Conservation (phyloP, 2,113 vertebrate species). For the Hiodon alosoides region DNA sequence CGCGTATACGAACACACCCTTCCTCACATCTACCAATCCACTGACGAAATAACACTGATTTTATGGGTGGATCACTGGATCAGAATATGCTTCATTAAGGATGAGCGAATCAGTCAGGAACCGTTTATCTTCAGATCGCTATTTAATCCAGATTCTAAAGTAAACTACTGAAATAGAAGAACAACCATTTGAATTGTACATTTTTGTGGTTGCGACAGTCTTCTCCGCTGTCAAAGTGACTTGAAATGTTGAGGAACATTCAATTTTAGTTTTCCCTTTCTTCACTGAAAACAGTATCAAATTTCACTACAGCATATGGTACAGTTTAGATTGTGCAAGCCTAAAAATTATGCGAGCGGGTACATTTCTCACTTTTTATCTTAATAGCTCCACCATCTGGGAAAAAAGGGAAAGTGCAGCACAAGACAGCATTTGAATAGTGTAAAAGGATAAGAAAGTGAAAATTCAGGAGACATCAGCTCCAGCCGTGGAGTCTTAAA, state of each 20-base stretch:
- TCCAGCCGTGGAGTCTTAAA: too few species aligned
- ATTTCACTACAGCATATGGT: slow-evolving; percentile 2
- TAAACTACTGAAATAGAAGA: neutral
- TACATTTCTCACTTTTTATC: too few species aligned
- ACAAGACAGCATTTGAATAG: neutral
- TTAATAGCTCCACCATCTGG: slow-evolving; percentile 7
- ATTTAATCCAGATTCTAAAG: neutral
- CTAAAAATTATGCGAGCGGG: neutral
- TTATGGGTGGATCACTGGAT: too few species aligned
- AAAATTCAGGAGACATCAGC: neutral
- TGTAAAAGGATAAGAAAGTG: neutral
- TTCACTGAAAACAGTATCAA: slow-evolving; percentile 5
- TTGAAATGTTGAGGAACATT: slow-evolving; percentile 11
- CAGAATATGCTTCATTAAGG: too few species aligned
- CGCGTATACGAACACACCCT: slow-evolving; percentile 4
- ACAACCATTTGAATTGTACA: neutral
- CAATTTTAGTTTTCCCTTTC: neutral
- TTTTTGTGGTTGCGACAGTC: neutral
- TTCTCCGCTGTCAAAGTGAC: slow-evolving; percentile 3
- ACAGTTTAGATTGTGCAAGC: slow-evolving; percentile 6
- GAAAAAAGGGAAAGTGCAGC: neutral
- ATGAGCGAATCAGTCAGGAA: too few species aligned
- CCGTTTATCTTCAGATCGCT: too few species aligned
- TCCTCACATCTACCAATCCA: neutral
- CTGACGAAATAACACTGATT: neutral